These are phyloP conservation scores for Erpetoichthys calabaricus DNA, from an alignment of 2,797 vertebrate species.

Conservation along the genomic window DNA sequence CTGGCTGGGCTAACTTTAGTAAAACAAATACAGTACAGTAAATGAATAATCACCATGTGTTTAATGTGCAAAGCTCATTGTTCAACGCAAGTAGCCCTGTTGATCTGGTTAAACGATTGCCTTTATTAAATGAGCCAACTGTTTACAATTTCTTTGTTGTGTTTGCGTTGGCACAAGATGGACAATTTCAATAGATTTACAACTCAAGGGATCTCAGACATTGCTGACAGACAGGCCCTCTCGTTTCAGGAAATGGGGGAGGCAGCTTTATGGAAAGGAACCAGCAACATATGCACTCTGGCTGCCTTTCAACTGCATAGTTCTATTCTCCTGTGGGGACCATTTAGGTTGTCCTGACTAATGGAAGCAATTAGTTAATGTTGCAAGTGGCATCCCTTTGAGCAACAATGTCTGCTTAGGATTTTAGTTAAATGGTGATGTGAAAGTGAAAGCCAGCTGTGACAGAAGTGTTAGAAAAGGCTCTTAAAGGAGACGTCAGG, in stretches of 20 bases:
- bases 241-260: slow-evolving; percentile 6
- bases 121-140: slow-evolving; percentile 12
- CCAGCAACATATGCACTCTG: not conserved
- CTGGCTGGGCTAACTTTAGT: slow-evolving; percentile 16
- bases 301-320: not conserved
- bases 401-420: not conserved
- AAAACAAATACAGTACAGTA: slow-evolving; percentile 10
- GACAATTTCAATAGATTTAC: not conserved
- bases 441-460: not conserved
- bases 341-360: not conserved
- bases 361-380: not conserved
- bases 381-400: not conserved
- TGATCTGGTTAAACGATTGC: slow-evolving; percentile 14
- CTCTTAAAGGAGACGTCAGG: no score
- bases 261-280: not conserved
- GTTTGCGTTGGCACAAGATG: slow-evolving; percentile 13
- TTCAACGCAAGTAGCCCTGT: slow-evolving; percentile 13
- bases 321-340: not conserved
- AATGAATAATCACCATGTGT: slow-evolving; percentile 19
- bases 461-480: no score
- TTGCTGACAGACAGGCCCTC: not conserved
- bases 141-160: slow-evolving; percentile 21
- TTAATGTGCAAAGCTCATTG: slow-evolving; percentile 15
- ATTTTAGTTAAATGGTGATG: not conserved
- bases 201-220: slow-evolving; percentile 4